Evolutionary conservation across 2,797 vertebrate genomes (phyloP).

Genomic region (Scolopax bukidnonensis): DNA sequence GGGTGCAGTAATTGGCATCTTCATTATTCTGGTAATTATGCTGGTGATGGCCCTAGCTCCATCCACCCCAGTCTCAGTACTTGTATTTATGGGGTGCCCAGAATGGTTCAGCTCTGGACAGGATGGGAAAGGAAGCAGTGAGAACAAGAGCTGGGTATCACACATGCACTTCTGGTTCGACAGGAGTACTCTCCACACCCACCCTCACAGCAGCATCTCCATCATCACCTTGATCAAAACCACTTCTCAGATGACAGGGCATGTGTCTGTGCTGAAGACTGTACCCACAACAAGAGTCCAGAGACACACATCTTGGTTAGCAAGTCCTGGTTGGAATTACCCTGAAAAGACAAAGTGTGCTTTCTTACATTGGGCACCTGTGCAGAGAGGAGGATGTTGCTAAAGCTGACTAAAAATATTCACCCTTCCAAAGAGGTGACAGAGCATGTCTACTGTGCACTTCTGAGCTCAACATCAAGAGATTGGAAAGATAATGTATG

Average conservation of each 20-base stretch:
- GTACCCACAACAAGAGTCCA: neutral
- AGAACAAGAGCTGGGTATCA: neutral
- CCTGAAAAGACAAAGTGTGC: neutral
- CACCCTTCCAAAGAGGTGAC: neutral
- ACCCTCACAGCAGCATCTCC: neutral
- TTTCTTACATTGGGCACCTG: neutral
- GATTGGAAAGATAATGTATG: neutral
- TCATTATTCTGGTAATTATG: neutral
- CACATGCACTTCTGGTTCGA: neutral
- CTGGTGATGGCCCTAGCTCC: neutral
- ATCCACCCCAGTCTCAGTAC: neutral
- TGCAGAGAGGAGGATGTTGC: neutral
- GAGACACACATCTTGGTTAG: accelerated
- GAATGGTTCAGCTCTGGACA: neutral
- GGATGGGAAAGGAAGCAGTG: neutral
- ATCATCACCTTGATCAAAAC: neutral
- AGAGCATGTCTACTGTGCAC: neutral
- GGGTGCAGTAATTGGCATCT: neutral
- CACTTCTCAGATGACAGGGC: neutral
- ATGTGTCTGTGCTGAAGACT: neutral
- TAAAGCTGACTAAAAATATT: neutral
- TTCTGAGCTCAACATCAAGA: neutral
- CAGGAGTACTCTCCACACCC: neutral
- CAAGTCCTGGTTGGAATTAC: neutral
- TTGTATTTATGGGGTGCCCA: neutral